phyloP scores from a whole-genome alignment of 1,140 invertebrate genomes.

The Drosophila ananassae region DNA sequence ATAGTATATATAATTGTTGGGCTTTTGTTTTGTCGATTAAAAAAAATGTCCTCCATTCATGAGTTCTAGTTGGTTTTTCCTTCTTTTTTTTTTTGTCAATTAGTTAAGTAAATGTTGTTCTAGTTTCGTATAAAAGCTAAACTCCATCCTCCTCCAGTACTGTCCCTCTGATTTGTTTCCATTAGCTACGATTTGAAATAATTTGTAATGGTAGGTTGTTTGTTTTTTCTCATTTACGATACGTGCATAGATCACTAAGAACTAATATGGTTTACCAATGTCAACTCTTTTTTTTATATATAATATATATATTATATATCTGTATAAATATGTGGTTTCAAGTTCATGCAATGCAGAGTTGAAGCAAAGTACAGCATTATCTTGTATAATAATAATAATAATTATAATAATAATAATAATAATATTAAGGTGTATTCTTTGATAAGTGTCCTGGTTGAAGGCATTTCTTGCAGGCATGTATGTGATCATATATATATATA shows the following conservation, averaged over 20 bases:
- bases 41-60: slow-evolving; percentile 41
- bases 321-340: slow-evolving; percentile 29
- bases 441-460: slow-evolving; percentile 24
- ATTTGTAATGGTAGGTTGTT: slow-evolving; percentile 14
- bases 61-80: slow-evolving; percentile 14
- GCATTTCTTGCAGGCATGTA: slow-evolving; percentile 31
- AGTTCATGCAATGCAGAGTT: slow-evolving; percentile 35
- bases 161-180: slow-evolving; percentile 34
- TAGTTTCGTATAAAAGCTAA: slow-evolving; percentile 48
- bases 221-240: slow-evolving; percentile 25
- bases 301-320: slow-evolving; percentile 24
- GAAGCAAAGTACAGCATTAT: slow-evolving; percentile 43
- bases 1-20: slow-evolving; percentile 15
- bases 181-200: slow-evolving; percentile 44
- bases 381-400: no score
- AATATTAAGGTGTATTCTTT: neutral
- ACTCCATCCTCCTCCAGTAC: slow-evolving; percentile 4
- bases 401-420: no score
- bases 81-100: no score
- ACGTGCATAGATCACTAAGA: slow-evolving; percentile 49
- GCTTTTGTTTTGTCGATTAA: slow-evolving; percentile 22
- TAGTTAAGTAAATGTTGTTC: slow-evolving; percentile 31
- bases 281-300: slow-evolving; percentile 32
- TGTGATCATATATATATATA: slow-evolving; percentile 6
- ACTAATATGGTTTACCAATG: slow-evolving; percentile 45